phyloP scores from a whole-genome alignment of 2,888 invertebrate species.

The Blera fallax region DNA sequence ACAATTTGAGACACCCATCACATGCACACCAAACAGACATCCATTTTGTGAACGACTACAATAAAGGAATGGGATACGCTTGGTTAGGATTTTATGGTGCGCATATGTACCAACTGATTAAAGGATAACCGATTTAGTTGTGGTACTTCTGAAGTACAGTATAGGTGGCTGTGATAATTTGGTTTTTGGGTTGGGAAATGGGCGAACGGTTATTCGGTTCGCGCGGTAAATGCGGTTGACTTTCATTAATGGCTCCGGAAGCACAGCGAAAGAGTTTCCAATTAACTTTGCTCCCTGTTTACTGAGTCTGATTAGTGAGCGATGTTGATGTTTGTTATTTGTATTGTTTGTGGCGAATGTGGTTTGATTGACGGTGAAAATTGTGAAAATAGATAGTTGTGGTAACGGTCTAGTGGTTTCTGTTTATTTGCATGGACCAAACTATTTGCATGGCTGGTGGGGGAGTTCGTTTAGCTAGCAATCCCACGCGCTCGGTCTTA shows the following conservation, averaged over 20 bases:
- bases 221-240: slow-evolving; percentile 47
- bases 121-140: slow-evolving; percentile 58
- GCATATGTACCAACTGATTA: slow-evolving; percentile 65
- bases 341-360: slow-evolving; percentile 21
- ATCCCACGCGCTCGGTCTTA: neutral
- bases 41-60: neutral
- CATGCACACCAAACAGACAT: neutral
- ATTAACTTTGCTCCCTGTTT: slow-evolving; percentile 36
- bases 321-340: slow-evolving; percentile 51
- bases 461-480: neutral
- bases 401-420: neutral
- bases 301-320: slow-evolving; percentile 46
- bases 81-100: slow-evolving; percentile 27
- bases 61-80: neutral
- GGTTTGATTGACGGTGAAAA: slow-evolving; percentile 51
- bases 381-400: slow-evolving; percentile 23
- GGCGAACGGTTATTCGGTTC: slow-evolving; percentile 28
- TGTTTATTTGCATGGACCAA: neutral
- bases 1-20: neutral
- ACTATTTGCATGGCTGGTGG: neutral
- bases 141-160: neutral
- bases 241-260: slow-evolving; percentile 54
- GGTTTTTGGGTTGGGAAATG: slow-evolving; percentile 46
- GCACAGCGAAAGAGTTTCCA: slow-evolving; percentile 38
- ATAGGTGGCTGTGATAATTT: slow-evolving; percentile 34